These are phyloP conservation scores for Myrmophylax atrothorax DNA, from an alignment of 2,113 vertebrate species.

Conservation along the genomic window DNA sequence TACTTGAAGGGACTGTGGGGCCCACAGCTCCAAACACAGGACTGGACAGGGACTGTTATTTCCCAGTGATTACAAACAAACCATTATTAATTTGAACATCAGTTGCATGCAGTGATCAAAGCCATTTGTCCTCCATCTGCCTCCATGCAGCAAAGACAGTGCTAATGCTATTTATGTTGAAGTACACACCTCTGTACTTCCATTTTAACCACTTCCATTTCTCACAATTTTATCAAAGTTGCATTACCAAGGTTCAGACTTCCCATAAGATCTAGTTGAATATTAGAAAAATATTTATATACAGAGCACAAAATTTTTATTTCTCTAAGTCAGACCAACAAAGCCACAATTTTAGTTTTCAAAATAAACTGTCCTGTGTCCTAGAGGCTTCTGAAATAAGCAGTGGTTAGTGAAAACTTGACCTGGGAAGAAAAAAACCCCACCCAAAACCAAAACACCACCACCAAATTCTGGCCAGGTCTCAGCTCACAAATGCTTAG, in stretches of 20 bases:
- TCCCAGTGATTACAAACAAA: background rate
- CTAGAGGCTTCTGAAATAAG: background rate
- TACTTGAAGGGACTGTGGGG: accelerated
- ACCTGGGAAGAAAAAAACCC: background rate
- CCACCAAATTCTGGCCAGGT: background rate
- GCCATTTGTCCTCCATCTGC: background rate
- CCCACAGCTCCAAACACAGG: accelerated
- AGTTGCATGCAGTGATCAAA: background rate
- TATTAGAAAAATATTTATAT: background rate
- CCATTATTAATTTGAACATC: background rate
- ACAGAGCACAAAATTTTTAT: background rate
- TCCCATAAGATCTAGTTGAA: background rate
- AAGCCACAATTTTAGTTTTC: background rate
- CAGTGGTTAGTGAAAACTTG: background rate
- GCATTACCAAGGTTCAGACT: background rate
- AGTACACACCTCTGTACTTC: background rate
- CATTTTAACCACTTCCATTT: background rate
- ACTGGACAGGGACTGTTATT: background rate
- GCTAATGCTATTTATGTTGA: background rate
- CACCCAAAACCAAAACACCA: background rate
- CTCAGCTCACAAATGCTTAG: background rate
- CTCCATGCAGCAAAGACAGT: background rate
- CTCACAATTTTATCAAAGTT: background rate
- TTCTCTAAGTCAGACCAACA: background rate
- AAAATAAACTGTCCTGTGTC: background rate